Evolutionary conservation across 2,797 vertebrate genomes (phyloP), one percentile per base, ranked within the genome.

Genomic region (Forpus xanthops): DNA sequence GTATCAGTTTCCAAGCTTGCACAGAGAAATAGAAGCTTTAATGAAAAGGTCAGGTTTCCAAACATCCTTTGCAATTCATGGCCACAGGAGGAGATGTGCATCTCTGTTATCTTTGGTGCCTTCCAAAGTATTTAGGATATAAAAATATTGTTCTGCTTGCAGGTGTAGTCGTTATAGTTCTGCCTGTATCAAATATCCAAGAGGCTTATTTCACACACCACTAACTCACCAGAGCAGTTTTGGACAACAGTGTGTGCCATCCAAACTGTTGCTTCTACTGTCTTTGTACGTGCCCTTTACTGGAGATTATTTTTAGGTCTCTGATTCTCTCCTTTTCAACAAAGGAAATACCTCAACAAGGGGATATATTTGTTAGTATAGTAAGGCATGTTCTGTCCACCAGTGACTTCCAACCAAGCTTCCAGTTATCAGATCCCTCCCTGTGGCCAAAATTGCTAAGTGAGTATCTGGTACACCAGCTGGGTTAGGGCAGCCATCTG

Each of bases 401-500:
- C 87, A 91, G 92, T 16, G 10, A 75, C 87, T 39, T 90, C 74
- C 80, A 90, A 41, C 17, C 77, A 90, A 67, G 83, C 80, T 87
- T 41, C 71, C 64, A n/a, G 85, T 66, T 60, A 93, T 81, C 68
- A 66, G 82, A 93, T 81, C 79, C 53, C 79, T 93, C 89, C 92
- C 92, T 64, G 87, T 95, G 93, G 93, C 92, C 92, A 94, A 79
- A 87, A 47, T 55, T 85, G 92, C 81, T 95, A 83, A 80, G 79
- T 66, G 90, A 85, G 39, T 74, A 65, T 92, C 87, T 96, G 94
- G 89, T 87, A 52, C 70, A 89, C 78, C 93, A 97, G 92, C 92
- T 93, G 95, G 90, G 79, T 47, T 20, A 58, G 53, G 84, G 92
- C 76, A 92, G 28, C 81, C 92, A 94, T 95, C 96, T 96, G 92